phyloP scores from a whole-genome alignment of 2,797 vertebrate species.

The Champsocephalus gunnari region DNA sequence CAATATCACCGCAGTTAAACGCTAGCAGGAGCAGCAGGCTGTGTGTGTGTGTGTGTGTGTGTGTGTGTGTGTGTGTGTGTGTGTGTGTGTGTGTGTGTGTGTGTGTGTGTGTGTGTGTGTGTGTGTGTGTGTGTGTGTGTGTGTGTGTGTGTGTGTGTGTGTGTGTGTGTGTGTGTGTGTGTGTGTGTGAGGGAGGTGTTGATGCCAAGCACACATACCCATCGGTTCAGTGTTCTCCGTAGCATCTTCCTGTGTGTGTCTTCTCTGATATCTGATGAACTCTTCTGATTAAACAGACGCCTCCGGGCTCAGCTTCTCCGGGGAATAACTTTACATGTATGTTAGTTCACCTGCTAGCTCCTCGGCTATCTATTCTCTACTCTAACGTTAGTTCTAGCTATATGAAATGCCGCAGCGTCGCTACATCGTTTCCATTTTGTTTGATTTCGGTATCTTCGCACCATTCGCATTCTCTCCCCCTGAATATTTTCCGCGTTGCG shows the following conservation, averaged over 20 bases:
- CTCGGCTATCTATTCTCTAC: constrained; percentile 80
- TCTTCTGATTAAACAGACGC: constrained; percentile 62
- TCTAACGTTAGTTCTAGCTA: constrained; percentile 78
- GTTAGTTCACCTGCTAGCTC: constrained; percentile 73
- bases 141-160: no score
- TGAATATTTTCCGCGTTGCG: constrained; percentile 79
- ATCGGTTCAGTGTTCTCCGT: constrained; percentile 81
- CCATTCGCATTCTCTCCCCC: constrained; percentile 84
- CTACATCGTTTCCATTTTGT: constrained; percentile 84
- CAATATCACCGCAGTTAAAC: constrained; percentile 21
- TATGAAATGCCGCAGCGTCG: constrained; percentile 77
- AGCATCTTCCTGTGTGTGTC: constrained; percentile 78
- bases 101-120: not conserved
- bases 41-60: constrained; percentile 16
- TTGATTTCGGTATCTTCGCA: constrained; percentile 77
- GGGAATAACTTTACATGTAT: constrained; percentile 83
- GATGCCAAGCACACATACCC: constrained; percentile 78
- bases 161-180: no score
- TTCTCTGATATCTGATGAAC: constrained; percentile 66
- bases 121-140: no score
- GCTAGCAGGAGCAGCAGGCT: constrained; percentile 50
- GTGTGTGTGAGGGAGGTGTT: constrained; percentile 1
- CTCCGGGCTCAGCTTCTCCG: constrained; percentile 67
- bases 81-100: constrained; percentile 31
- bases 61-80: constrained; percentile 23